Evolutionary conservation across 2,888 invertebrate genomes (phyloP), one percentile per base, ranked within the genome.

Genomic region (Lasioglossum leucozonium): DNA sequence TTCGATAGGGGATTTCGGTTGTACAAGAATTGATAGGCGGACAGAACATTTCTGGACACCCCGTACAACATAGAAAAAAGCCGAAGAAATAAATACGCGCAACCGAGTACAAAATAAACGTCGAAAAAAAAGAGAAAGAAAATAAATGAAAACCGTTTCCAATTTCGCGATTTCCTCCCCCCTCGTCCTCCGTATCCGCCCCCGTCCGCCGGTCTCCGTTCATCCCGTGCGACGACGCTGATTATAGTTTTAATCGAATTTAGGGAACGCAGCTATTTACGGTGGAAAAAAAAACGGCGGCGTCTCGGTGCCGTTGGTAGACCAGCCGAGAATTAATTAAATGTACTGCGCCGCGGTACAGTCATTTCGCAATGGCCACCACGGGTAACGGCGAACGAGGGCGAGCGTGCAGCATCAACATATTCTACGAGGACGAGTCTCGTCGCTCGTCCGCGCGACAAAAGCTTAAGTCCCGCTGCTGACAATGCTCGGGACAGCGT

Each of bases 191-290:
- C 51, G 42, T 72, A 34, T 16, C 34, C 37, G 22, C 47, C 34
- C 34, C 65, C 30, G 72, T 80, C 73, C 80, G 62, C 74, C 69
- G 22, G 69, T 72, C 84, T 67, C 72, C 72, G 69, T 81, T 85
- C 74, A 74, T 69, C 55, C 82, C 51, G 34, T 34, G 72, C 34
- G 40, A 76, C 71, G 77, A 75, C 77, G 80, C 82, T 82, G 88
- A 88, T 86, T 88, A 85, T 88, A 85, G 87, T 87, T 90, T 91
- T 91, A 92, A 92, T 92, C 90, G 92, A 92, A 90, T 92, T 92
- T 91, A 81, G 87, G 90, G 87, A 82, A 76, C 51, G 82, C 79
- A 72, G 83, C 82, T 89, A 84, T 89, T 91, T 87, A 86, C 40
- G 77, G 72, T 51, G 10, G 22, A 67, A 44, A 69, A 78, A 26